These are phyloP conservation scores for Pseudorasbora parva DNA, from an alignment of 2,113 vertebrate genomes.

Conservation along the genomic window DNA sequence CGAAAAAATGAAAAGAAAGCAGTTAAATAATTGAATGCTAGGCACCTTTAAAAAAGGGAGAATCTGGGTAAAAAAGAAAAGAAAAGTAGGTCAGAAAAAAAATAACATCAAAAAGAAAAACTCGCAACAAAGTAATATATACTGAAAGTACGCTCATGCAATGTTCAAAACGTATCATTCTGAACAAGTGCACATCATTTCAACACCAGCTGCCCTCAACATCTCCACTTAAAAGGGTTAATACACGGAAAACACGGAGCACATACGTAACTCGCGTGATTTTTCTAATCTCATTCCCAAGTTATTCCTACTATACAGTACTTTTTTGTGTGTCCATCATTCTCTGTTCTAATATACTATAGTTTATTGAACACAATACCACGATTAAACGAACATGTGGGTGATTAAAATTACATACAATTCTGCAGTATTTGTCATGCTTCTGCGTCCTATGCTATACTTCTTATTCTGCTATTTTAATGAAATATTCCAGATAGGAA, in stretches of 20 bases:
- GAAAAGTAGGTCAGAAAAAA: constrained; percentile 66
- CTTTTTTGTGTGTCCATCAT: neutral
- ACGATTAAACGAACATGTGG: neutral
- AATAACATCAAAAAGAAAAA: constrained; percentile 69
- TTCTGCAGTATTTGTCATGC: neutral
- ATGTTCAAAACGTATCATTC: constrained; percentile 59
- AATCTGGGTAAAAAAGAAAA: constrained; percentile 55
- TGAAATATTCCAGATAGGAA: neutral
- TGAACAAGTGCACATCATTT: constrained; percentile 6
- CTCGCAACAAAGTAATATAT: constrained; percentile 65
- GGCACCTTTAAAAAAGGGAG: constrained; percentile 54
- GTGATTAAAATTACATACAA: neutral
- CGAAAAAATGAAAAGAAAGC: constrained; percentile 66
- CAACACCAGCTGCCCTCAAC: constrained; percentile 26
- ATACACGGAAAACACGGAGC: constrained; percentile 27
- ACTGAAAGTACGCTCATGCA: constrained; percentile 58
- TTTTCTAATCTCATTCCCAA: neutral
- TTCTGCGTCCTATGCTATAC: neutral
- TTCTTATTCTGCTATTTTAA: neutral
- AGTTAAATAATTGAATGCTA: constrained; percentile 74
- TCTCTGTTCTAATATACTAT: neutral
- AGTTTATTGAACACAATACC: neutral
- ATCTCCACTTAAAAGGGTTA: neutral
- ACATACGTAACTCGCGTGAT: neutral
- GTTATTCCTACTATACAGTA: neutral